Evolutionary conservation across 2,888 invertebrate species (phyloP), one percentile per base, ranked within the genome.

Genomic region (Nysson spinosus): DNA sequence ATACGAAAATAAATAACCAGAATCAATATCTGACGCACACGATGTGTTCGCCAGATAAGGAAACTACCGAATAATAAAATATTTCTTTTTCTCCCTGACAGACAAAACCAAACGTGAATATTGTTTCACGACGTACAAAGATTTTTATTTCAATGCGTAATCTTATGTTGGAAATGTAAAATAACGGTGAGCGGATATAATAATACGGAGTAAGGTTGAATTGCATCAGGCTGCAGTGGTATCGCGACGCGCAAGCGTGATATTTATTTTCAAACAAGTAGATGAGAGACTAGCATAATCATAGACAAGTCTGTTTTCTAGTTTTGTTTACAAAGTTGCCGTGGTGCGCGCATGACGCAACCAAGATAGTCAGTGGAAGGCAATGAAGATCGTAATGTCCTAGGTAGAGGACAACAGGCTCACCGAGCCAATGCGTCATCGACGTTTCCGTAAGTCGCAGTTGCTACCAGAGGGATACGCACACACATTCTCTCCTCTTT

Each of bases 391-490:
- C 69, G 66, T 69, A 72, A 79, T 82, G 80, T 77, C 81, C 78
- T 82, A 82, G 80, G 82, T 81, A 82, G 80, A 84, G 82, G 74
- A 82, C 79, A 76, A 72, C 76, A 61, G 63, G 79, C 78, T 82
- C 39, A 35, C 26, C 16, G 20, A 49, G 16, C 3, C 9, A 7
- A 34, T 56, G 47, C 57, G 64, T 64, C 66, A 64, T 39, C 55
- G 55, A 17, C 16, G 4, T 9, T 37, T 37, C 51, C 16, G 9
- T 24, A 12, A 22, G 35, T 11, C 20, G 39, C 26, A 34, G 16
- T 42, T 54, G 35, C 26, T 7, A 35, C 16, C 16, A 19, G 19
- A 19, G 4, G 1, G 1, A 3, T 35, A 19, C 9, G n/a, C 1
- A 5, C 4, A 2, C 19, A 9, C 30, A 9, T 6, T 17, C 4